Conservation (phyloP, 2,888 invertebrate genomes). For the Drosophila parthenogenetica region DNA sequence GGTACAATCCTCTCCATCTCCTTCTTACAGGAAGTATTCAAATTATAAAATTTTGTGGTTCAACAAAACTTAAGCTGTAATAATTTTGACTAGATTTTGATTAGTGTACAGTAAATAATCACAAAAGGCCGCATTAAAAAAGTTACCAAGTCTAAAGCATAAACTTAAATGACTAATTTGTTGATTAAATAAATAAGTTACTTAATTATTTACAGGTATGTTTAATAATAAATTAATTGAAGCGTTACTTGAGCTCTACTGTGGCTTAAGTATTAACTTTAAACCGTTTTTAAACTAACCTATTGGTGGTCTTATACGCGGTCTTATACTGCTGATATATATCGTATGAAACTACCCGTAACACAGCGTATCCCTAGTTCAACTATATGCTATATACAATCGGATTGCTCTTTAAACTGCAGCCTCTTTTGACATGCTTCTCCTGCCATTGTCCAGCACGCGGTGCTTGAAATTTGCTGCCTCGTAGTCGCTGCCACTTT, state of each 20-base stretch:
- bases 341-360: constrained; percentile 57
- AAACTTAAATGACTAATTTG: constrained; percentile 36
- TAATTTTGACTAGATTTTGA: constrained; percentile 73
- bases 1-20: background rate
- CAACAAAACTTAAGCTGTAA: constrained; percentile 25
- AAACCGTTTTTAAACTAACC: constrained; percentile 38
- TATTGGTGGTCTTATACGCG: constrained; percentile 59
- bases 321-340: constrained; percentile 58
- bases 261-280: constrained; percentile 2
- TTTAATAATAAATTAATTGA: constrained; percentile 11
- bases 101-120: constrained; percentile 57
- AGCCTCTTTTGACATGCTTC: constrained; percentile 56
- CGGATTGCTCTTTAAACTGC: constrained; percentile 46
- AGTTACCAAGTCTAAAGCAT: constrained; percentile 28
- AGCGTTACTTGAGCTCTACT: constrained; percentile 38
- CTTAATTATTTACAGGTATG: constrained; percentile 26
- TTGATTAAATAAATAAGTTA: constrained; percentile 6
- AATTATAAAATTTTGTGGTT: background rate
- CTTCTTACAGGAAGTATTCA: background rate
- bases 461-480: constrained; percentile 56
- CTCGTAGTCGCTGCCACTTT: constrained; percentile 83
- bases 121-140: constrained; percentile 68
- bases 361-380: constrained; percentile 48
- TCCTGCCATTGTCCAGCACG: constrained; percentile 23
- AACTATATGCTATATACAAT: constrained; percentile 10